These are phyloP conservation scores for Cheilosia vulpina DNA, from an alignment of 2,888 invertebrate genomes.

Conservation along the genomic window DNA sequence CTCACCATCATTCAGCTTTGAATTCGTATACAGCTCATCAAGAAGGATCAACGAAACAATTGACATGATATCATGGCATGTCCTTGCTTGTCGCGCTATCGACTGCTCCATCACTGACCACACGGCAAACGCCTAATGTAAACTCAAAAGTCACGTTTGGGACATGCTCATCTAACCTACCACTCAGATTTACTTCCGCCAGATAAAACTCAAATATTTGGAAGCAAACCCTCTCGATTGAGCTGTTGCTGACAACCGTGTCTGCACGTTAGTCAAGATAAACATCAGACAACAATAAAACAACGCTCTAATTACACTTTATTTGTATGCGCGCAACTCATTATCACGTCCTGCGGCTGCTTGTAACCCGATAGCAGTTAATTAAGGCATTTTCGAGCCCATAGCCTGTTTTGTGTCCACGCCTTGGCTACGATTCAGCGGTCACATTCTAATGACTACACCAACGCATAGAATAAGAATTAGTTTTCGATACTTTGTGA, in stretches of 20 bases:
- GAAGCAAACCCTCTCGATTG: background rate
- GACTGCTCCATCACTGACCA: too few species aligned
- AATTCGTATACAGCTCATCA: too few species aligned
- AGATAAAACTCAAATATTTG: too few species aligned
- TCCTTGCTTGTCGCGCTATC: too few species aligned
- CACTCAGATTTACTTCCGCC: too few species aligned
- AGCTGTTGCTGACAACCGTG: slow-evolving; percentile 26
- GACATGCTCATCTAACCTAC: too few species aligned
- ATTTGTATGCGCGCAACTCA: slow-evolving; percentile 51
- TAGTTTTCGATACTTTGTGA: slow-evolving; percentile 13
- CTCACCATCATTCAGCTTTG: too few species aligned
- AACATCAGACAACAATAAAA: slow-evolving; percentile 40
- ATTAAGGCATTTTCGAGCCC: slow-evolving; percentile 31
- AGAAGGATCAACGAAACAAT: too few species aligned
- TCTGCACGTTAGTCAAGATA: slow-evolving; percentile 19
- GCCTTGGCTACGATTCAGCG: slow-evolving; percentile 10
- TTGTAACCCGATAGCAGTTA: slow-evolving; percentile 24
- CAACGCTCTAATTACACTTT: slow-evolving; percentile 40
- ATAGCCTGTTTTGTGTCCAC: background rate
- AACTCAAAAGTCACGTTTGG: too few species aligned
- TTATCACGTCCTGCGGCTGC: slow-evolving; percentile 9
- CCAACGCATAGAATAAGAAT: background rate
- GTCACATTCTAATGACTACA: background rate
- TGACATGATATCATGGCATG: too few species aligned
- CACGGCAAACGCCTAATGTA: too few species aligned